Base-by-base conservation (phyloP, 2,888 invertebrate genomes). In the Drosophila tanythrix region DNA sequence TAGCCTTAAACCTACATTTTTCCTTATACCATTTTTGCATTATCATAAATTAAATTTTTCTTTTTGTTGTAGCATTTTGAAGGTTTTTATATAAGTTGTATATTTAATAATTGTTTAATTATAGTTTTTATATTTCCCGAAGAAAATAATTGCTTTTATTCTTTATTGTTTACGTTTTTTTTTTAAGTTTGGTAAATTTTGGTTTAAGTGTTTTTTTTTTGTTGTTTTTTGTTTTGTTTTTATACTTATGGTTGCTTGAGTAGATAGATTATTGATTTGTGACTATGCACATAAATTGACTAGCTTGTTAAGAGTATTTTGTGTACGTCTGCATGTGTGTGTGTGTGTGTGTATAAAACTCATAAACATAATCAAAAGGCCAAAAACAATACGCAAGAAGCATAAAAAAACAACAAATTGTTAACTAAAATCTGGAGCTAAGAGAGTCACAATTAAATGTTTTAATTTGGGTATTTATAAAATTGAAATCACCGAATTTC, bases 101-200 rank as follows among this genome's bases (percentile, higher is more conserved):
- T 68, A 74, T 62, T 67, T 62, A 55, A 62, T 71, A 74, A 21
- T 43, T 57, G n/a, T 72, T 66, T 57, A 65, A 59, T 70, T 61
- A 59, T 60, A 66, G 61, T 58, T 77, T 88, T 85, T 82, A 74
- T 78, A 76, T 78, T 90, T 89, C 83, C 83, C 38, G 60, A 67
- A 66, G 89, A 77, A 90, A 91, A 90, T 81, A 91, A 91, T 91
- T 91, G 90, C 90, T 91, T 91, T 84, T 79, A 69, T 70, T 65
- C 40, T 50, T 88, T 88, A 88, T 88, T 88, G 83, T 87, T 64
- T 69, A 78, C 65, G 74, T 80, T 79, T 69, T 46, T 70, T 48
- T 64, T 50, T 50, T 15, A 46, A 58, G 40, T 55, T 58, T 50
- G 50, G 71, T 62, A 29, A 11, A 57, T 65, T 67, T 58, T 61